Percentiles rank a stretch among this genome's conserved stretches.
Evolutionary conservation across 2,797 vertebrate genomes (phyloP).

Genomic region (Falco cherrug): DNA sequence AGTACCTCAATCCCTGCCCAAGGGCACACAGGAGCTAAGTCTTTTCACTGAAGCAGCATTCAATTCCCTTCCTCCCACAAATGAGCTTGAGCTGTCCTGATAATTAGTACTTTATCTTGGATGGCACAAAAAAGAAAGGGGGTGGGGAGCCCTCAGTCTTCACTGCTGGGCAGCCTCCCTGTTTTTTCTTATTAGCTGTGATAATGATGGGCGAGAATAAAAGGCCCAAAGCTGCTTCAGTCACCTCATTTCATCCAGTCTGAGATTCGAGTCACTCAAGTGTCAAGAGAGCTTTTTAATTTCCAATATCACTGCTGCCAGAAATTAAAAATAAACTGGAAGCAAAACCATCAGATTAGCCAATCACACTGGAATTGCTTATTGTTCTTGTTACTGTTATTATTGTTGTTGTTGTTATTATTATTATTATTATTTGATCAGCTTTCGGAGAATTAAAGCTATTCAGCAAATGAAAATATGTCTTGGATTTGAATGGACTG

Average conservation of each 20-base stretch:
- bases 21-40: constrained; percentile 36
- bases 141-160: neutral
- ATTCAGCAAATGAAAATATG: constrained; percentile 44
- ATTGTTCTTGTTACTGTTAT: constrained; percentile 38
- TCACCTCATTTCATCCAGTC: constrained; percentile 66
- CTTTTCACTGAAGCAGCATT: constrained; percentile 65
- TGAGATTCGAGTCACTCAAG: constrained; percentile 57
- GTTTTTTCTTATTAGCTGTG: constrained; percentile 57
- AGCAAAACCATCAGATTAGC: constrained; percentile 61
- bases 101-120: constrained; percentile 73
- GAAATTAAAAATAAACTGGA: constrained; percentile 70
- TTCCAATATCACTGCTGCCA: constrained; percentile 59
- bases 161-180: constrained; percentile 28
- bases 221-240: constrained; percentile 65
- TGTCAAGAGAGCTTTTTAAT: constrained; percentile 69
- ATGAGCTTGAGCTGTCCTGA: constrained; percentile 71
- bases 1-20: constrained; percentile 57
- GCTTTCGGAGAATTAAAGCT: constrained; percentile 48
- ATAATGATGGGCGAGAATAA: constrained; percentile 68
- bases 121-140: constrained; percentile 26
- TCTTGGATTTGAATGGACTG: constrained; percentile 35
- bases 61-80: constrained; percentile 63
- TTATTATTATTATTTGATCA: constrained; percentile 58
- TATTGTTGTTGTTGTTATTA: neutral
- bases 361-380: constrained; percentile 58